Percentiles rank a stretch among this genome's conserved stretches.
Evolutionary conservation across 2,888 invertebrate genomes (phyloP).

Genomic region (Pecten maximus): DNA sequence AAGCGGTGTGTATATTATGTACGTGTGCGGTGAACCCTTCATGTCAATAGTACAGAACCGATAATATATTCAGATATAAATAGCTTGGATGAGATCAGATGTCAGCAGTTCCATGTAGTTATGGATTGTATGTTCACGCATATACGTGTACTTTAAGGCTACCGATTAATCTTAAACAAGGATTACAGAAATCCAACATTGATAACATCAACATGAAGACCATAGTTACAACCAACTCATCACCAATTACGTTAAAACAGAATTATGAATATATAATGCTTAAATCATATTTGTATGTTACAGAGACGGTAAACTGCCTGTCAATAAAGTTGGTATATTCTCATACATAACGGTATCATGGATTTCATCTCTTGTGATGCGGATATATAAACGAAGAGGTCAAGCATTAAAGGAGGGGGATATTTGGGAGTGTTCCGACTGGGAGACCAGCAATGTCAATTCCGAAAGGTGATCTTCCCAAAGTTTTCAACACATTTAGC

Average conservation of each 20-base stretch:
- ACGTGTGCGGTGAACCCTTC: background rate
- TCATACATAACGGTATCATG: constrained; percentile 63
- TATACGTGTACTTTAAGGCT: background rate
- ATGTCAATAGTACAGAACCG: background rate
- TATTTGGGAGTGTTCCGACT: constrained; percentile 64
- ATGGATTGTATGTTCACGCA: background rate
- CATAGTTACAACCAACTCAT: no score
- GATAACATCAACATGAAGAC: no score
- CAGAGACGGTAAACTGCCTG: constrained; percentile 66
- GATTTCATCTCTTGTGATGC: constrained; percentile 64
- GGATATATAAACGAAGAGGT: constrained; percentile 56
- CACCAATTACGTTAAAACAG: background rate
- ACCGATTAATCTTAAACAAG: no score
- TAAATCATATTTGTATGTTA: background rate
- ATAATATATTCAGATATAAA: no score
- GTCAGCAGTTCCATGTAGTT: background rate
- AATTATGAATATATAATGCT: background rate
- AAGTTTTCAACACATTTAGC: no score
- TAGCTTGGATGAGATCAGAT: no score
- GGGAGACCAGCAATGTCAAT: constrained; percentile 57
- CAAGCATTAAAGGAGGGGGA: constrained; percentile 60
- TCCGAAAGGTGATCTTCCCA: constrained; percentile 58
- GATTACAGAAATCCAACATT: no score
- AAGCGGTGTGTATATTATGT: background rate
- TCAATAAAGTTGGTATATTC: constrained; percentile 64